Percentiles rank a stretch among this genome's conserved stretches.
phyloP scores from a whole-genome alignment of 2,888 invertebrate genomes.

The Lucinisca nassula region DNA sequence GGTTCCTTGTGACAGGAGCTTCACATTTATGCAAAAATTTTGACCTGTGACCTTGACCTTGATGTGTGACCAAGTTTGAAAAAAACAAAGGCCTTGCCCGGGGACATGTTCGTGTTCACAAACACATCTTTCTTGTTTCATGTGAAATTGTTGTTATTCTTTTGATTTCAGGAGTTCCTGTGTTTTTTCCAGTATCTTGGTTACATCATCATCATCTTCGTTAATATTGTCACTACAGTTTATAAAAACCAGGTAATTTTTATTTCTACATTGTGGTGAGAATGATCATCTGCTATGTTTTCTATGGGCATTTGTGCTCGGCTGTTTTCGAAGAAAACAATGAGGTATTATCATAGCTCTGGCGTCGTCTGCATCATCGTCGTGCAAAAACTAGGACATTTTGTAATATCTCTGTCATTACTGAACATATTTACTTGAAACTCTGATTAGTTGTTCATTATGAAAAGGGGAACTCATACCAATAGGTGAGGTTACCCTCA shows the following conservation, averaged over 20 bases:
- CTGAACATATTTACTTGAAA: no score
- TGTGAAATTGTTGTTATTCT: neutral
- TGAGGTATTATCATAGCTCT: neutral
- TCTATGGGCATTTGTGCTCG: neutral
- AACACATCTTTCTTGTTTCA: neutral
- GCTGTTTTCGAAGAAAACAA: neutral
- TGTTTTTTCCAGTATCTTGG: conserved; percentile 80
- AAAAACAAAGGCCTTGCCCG: neutral
- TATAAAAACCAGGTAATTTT: conserved; percentile 65
- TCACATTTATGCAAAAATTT: no score
- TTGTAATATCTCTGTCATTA: no score
- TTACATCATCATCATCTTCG: conserved; percentile 67
- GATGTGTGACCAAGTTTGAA: neutral
- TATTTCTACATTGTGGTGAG: no score
- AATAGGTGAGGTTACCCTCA: no score
- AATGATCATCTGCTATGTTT: neutral
- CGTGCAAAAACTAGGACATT: neutral
- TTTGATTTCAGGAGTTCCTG: conserved; percentile 80
- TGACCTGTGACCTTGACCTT: neutral
- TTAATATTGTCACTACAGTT: conserved; percentile 68
- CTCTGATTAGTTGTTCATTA: no score
- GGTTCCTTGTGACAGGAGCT: no score
- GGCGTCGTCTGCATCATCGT: neutral
- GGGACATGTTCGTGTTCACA: neutral
- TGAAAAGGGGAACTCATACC: no score